Base-by-base conservation (phyloP, 2,113 vertebrate species). In the Brevimyrus niger region DNA sequence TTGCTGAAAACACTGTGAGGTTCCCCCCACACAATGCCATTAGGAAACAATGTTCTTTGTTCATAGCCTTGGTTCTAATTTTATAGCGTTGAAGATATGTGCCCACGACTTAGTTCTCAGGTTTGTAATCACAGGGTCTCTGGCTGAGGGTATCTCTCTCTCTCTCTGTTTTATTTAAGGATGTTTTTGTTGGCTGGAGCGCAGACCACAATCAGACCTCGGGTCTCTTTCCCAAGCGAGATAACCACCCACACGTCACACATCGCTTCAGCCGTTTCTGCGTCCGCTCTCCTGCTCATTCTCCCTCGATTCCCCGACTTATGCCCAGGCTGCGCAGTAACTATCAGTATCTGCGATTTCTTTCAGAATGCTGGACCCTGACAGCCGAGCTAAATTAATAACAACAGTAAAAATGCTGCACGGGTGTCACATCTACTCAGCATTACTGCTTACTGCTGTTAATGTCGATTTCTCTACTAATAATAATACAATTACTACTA, bases 151-250 rank as follows among this genome's bases (percentile, higher is more conserved):
- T 92, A 92, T 89, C 93, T 87, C 89, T 82, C 87, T 93, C 90
- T 65, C 87, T 92, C 92, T 92, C 95, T 96, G 95, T 92, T 94
- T 97, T 97, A 97, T 97, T 98, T 97, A 97, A 97, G 97, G 96
- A 97, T 98, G 96, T 98, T 98, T 97, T 97, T 97, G 95, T 98
- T 98, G 98, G 98, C 97, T 93, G 94, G 1, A 4, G 93, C 93
- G 93, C 94, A 95, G 94, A 94, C 96, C 96, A 93, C 94, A 90
- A 96, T 97, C 94, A 95, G 96, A 96, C 97, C 97, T 97, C 97
- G 96, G 95, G 96, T 96, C 96, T 93, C 96, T 97, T 97, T 97
- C 97, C 98, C 97, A 98, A 96, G 97, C 93, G 97, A 98, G 97
- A 98, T 96, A 97, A 97, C 97, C 97, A 96, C 95, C 91, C 93